phyloP scores from a whole-genome alignment of 2,113 vertebrate genomes.

The Centropristis striata region DNA sequence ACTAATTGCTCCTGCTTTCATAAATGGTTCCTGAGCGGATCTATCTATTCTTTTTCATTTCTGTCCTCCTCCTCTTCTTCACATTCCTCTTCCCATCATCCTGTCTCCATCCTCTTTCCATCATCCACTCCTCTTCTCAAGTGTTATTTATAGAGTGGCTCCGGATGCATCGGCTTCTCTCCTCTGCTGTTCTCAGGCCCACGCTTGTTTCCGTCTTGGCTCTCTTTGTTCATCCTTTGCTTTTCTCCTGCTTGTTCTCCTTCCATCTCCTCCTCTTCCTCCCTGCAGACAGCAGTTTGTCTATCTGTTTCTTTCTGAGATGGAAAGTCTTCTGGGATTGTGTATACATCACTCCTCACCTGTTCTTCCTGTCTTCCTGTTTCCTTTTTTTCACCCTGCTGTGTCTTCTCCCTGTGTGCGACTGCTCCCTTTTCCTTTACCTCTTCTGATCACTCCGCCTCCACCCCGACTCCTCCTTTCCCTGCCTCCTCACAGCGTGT shows the following conservation, averaged over 20 bases:
- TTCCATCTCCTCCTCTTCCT: constrained; percentile 31
- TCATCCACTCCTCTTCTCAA: constrained; percentile 61
- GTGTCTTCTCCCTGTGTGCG: constrained; percentile 10
- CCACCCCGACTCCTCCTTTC: constrained; percentile 19
- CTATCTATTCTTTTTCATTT: constrained; percentile 12
- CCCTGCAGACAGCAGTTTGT: constrained; percentile 44
- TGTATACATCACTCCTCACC: constrained; percentile 15
- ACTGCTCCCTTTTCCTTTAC: constrained; percentile 33
- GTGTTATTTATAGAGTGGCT: constrained; percentile 78
- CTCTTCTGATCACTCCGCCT: constrained; percentile 24
- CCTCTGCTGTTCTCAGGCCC: constrained; percentile 62
- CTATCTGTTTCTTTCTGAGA: constrained; percentile 40
- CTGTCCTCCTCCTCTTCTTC: constrained; percentile 14
- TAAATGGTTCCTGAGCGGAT: constrained; percentile 24
- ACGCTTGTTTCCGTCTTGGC: constrained; percentile 67
- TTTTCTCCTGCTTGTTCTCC: constrained; percentile 49
- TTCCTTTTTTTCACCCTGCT: constrained; percentile 18
- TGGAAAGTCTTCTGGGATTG: constrained; percentile 29
- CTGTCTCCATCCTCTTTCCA: constrained; percentile 64
- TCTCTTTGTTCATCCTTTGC: constrained; percentile 62
- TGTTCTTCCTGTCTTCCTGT: constrained; percentile 26
- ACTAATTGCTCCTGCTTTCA: not conserved
- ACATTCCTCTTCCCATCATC: constrained; percentile 56
- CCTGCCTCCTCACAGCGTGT: constrained; percentile 29
- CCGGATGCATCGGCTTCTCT: constrained; percentile 68